Conservation (phyloP, 2,113 vertebrate species). For the Turdus rufiventris region DNA sequence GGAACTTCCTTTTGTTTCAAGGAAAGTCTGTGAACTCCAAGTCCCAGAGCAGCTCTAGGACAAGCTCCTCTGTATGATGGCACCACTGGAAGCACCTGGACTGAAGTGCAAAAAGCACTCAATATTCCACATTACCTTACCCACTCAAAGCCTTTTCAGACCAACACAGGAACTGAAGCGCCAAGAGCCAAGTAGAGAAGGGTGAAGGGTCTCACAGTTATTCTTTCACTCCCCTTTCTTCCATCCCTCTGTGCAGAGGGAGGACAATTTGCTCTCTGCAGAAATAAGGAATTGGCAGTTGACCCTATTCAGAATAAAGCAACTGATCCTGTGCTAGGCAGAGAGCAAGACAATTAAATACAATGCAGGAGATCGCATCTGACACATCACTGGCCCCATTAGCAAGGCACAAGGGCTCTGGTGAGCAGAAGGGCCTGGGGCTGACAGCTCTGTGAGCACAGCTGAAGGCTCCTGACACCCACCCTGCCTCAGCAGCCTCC, state of each 20-base stretch:
- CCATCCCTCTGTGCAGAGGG: neutral
- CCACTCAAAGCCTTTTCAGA: neutral
- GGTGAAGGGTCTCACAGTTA: neutral
- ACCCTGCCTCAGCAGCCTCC: neutral
- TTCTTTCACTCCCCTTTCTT: neutral
- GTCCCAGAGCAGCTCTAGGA: neutral
- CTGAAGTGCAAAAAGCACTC: neutral
- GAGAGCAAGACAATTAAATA: neutral
- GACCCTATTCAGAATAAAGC: neutral
- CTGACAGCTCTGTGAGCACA: rapidly evolving
- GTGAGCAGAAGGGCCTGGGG: rapidly evolving
- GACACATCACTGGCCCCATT: neutral
- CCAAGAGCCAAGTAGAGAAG: neutral
- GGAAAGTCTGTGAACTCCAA: neutral
- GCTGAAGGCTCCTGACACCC: neutral
- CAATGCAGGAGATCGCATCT: neutral
- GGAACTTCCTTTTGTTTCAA: neutral
- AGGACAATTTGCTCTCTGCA: neutral
- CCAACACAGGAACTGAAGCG: neutral
- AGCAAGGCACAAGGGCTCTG: neutral
- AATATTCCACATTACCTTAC: neutral
- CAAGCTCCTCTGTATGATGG: neutral
- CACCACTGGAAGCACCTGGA: neutral
- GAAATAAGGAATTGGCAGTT: neutral
- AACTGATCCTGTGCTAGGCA: neutral